Evolutionary conservation across 2,888 invertebrate species (phyloP), one percentile per base, ranked within the genome.

Genomic region (Fragum whitleyi): DNA sequence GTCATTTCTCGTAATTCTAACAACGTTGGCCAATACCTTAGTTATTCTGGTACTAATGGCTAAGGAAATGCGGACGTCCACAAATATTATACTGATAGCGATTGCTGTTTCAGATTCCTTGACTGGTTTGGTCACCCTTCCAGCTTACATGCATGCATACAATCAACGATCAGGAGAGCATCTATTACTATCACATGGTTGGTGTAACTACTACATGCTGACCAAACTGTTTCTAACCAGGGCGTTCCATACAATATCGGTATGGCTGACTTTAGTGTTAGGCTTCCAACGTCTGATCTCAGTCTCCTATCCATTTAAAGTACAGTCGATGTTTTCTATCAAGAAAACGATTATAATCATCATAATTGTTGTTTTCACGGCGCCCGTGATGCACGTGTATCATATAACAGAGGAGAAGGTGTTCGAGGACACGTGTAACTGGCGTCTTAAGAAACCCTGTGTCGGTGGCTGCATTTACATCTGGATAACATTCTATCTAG

Each of bases 201-300:
- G 70, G 75, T 79, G 79, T 67, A 55, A 79, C 19, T 55, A 65
- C 14, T 79, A 71, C 39, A 74, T 75, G 75, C 21, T 79, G 11
- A 65, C 67, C 5, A 79, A 79, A 21, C 39, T 79, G 11, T 79
- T 71, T n/a, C 21, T 85, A 6, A 77, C 85, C 3, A 68, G 77
- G 16, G 77, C 77, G 11, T 83, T 85, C 55, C 81, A 85, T 57
- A 83, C 81, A 1, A 74, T 79, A 21, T 86, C 86, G 9, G 73
- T 80, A 19, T 86, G 86, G 86, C 57, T 83, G n/a, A 86, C 86
- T 21, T 74, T 79, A 5, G 53, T 79, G 7, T 70, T 86, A 0
- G 86, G 82, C 0, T 69, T 86, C 21, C 86, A 86, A 39, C 72
- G 86, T 2, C 81, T 74, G 21, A 57, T 86, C 6, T 79, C 79